Evolutionary conservation across 2,113 vertebrate genomes (phyloP).

Genomic region (Serinus canaria): DNA sequence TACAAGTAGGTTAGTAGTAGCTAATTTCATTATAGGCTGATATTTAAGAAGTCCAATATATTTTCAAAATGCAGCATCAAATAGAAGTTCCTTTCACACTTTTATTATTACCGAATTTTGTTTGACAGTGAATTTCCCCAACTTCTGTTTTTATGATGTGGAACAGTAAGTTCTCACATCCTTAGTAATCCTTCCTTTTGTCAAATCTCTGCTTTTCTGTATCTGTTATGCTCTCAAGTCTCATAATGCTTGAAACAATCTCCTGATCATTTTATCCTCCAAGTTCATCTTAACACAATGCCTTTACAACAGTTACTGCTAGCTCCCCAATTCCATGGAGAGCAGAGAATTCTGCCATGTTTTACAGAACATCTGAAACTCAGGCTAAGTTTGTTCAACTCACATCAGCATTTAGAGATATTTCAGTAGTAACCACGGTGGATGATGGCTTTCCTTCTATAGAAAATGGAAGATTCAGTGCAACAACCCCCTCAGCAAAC

Average conservation of each 20-base stretch:
- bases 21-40: background rate
- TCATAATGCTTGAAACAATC: background rate
- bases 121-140: background rate
- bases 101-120: background rate
- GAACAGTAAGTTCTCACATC: background rate
- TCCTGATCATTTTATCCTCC: background rate
- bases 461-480: background rate
- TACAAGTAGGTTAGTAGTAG: background rate
- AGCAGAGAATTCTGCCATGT: background rate
- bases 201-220: background rate
- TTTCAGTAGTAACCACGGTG: background rate
- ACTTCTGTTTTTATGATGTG: background rate
- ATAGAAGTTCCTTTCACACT: background rate
- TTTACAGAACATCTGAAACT: background rate
- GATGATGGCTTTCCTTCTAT: background rate
- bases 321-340: background rate
- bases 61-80: background rate
- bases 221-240: background rate
- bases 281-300: background rate
- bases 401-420: background rate
- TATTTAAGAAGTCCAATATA: background rate
- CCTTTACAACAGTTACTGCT: accelerated
- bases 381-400: background rate
- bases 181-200: background rate
- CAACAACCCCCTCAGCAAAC: background rate